These are phyloP conservation scores for Homarus gammarus DNA, from an alignment of 2,888 invertebrate genomes.

Conservation along the genomic window DNA sequence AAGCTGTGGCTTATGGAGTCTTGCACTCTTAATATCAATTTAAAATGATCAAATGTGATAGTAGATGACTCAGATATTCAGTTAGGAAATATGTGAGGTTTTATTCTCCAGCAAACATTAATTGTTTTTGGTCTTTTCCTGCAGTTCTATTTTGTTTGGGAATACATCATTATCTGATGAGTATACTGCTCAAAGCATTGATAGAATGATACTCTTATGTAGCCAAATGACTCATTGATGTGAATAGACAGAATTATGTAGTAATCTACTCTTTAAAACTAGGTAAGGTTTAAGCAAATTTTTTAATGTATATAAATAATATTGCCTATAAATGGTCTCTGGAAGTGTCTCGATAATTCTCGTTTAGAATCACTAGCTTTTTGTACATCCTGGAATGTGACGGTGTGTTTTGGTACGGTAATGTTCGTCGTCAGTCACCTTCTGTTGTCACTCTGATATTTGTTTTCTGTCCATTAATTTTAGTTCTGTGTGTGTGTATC, in stretches of 20 bases:
- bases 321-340: too few relatives aligned
- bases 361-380: too few relatives aligned
- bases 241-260: too few relatives aligned
- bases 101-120: not conserved
- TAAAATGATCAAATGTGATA: slow-evolving; percentile 5
- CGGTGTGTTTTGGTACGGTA: too few relatives aligned
- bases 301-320: too few relatives aligned
- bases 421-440: too few relatives aligned
- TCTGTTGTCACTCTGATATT: too few relatives aligned
- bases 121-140: not conserved
- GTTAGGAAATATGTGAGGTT: not conserved
- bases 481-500: too few relatives aligned
- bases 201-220: slow-evolving; percentile 16
- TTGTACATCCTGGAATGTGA: too few relatives aligned
- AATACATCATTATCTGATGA: not conserved
- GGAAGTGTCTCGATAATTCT: not conserved
- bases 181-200: slow-evolving; percentile 18
- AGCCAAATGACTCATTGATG: not conserved
- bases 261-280: too few relatives aligned
- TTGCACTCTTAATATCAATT: not conserved
- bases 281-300: too few relatives aligned
- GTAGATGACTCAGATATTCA: slow-evolving; percentile 6
- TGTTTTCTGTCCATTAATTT: too few relatives aligned
- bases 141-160: not conserved
- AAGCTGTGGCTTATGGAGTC: not conserved